Percentiles rank a stretch among this genome's conserved stretches.
phyloP scores from a whole-genome alignment of 2,888 invertebrate genomes.

The Bellardia bayeri region DNA sequence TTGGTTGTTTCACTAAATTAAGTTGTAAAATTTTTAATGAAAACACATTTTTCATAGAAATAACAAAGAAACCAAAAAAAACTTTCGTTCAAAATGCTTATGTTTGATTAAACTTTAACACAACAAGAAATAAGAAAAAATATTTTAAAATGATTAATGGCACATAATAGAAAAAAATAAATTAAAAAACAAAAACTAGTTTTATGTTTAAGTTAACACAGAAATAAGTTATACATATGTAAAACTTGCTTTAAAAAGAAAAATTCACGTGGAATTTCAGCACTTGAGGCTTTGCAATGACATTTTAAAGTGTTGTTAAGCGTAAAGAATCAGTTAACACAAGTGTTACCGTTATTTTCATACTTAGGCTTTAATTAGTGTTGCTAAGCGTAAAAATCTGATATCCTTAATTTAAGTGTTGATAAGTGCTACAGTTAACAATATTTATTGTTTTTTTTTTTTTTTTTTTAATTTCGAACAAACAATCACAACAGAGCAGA shows the following conservation, averaged over 20 bases:
- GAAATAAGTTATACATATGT: not conserved
- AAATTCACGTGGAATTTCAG: not conserved
- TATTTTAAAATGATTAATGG: constrained; percentile 53
- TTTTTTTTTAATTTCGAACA: too few relatives aligned
- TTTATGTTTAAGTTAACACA: constrained; percentile 18
- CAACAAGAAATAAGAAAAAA: constrained; percentile 15
- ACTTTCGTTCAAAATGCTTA: constrained; percentile 40
- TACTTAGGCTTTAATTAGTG: not conserved
- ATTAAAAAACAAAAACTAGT: constrained; percentile 26
- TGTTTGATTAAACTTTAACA: constrained; percentile 47
- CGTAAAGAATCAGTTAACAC: not conserved
- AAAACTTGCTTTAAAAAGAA: not conserved
- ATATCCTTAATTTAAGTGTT: not conserved
- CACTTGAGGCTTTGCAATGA: not conserved
- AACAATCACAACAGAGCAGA: too few relatives aligned
- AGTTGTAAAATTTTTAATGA: constrained; percentile 53
- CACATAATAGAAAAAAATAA: constrained; percentile 29
- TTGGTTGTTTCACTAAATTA: constrained; percentile 53
- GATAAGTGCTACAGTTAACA: too few relatives aligned
- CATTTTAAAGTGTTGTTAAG: not conserved
- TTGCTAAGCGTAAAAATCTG: not conserved
- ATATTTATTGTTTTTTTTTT: too few relatives aligned
- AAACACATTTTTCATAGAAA: constrained; percentile 34
- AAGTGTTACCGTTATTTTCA: not conserved
- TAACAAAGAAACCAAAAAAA: constrained; percentile 6